A percentile compares a stretch with the other conserved stretches of the same genome.
phyloP scores from a whole-genome alignment of 1,140 invertebrate genomes.

The Lithobius niger region DNA sequence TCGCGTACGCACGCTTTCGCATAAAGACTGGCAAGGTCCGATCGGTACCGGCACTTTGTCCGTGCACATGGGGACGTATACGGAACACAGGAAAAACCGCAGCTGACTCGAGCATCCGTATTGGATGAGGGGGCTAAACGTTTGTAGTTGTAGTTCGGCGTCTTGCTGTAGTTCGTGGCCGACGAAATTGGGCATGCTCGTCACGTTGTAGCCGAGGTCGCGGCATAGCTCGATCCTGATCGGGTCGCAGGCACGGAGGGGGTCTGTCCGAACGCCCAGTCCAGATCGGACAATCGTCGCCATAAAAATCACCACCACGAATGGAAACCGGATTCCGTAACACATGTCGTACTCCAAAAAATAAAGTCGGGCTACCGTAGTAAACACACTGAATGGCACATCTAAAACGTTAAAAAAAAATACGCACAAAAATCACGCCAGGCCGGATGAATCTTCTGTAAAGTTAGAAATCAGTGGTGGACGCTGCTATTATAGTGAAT shows the following conservation, averaged over 20 bases:
- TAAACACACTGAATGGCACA: no score
- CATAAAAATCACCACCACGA: no score
- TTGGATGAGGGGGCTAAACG: slow-evolving; percentile 79
- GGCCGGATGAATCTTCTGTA: no score
- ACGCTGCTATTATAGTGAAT: no score
- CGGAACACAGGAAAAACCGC: slow-evolving; percentile 82
- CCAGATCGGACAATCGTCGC: no score
- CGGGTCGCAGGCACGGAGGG: slow-evolving; percentile 55
- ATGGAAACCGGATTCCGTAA: no score
- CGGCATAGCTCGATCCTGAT: slow-evolving; percentile 71
- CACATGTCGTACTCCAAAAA: no score
- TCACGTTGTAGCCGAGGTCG: slow-evolving; percentile 76
- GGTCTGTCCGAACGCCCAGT: no score
- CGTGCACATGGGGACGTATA: slow-evolving; percentile 94
- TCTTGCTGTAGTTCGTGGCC: slow-evolving; percentile 70
- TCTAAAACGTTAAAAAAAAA: no score
- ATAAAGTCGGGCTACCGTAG: no score
- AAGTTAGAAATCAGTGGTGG: no score
- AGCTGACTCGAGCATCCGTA: slow-evolving; percentile 84
- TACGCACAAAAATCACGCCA: no score
- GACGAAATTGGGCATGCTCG: slow-evolving; percentile 82
- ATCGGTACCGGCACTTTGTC: slow-evolving; percentile 82
- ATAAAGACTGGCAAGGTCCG: slow-evolving; percentile 79
- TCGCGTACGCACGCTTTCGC: slow-evolving; percentile 64
- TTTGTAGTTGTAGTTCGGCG: slow-evolving; percentile 67